Base-by-base conservation (phyloP, 2,888 invertebrate genomes). In the Scaptomyza tumidula region DNA sequence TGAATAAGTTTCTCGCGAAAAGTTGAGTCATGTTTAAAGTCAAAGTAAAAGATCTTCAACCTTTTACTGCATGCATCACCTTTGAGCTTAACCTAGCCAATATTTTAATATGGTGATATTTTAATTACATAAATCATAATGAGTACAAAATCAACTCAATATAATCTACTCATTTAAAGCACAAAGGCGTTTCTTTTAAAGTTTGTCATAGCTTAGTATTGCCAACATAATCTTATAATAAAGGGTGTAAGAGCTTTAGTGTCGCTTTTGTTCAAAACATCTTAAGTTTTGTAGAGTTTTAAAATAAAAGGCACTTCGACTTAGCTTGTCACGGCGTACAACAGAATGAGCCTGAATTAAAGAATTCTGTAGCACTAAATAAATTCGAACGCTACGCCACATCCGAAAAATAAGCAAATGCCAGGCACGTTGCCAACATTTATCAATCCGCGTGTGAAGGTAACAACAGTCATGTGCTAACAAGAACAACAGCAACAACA, bases 341-440 rank as follows among this genome's bases (percentile, higher is more conserved):
- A 45, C n/a, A 27, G 16, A 35, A 37, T 43, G 45, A 60, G 33
- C 41, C 39, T 6, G 6, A 11, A 19, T 24, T 24, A 49, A 50
- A 72, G 29, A 55, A 55, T 37, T 61, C 50, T 63, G 44, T 39
- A 53, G 52, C 56, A 64, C 56, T 74, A 54, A 59, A 74, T 64
- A 74, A 75, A 70, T 61, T 61, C 65, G 33, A 56, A 62, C 49
- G 19, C 49, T 19, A 35, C 16, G 61, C 49, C 44, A 31, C 37
- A 56, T 27, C 16, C 35, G 31, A 57, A 49, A 37, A 19, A 49
- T n/a, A 6, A 10, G 37, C 71, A 78, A 80, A 83, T 78, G 71
- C 66, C 70, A 72, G 71, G 78, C 82, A 83, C 82, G 86, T 86
- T 86, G 71, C 59, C 44, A 64, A 62, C 80, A 83, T 83, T 86